These are phyloP conservation scores for Carlito syrichta DNA, from an alignment of 2,113 vertebrate genomes.

Conservation along the genomic window DNA sequence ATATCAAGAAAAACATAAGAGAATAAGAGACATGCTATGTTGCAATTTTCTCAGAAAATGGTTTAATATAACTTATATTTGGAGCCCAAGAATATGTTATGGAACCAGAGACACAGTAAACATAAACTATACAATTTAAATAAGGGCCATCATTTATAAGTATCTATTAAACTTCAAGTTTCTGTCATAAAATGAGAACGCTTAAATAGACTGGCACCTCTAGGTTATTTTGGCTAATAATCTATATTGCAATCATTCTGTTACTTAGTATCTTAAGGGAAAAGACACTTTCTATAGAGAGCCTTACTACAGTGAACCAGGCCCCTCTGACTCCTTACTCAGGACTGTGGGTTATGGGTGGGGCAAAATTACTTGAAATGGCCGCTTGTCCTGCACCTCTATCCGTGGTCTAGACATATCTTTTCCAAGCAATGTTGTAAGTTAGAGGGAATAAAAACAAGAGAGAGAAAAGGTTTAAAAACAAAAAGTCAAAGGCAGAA, in stretches of 20 bases:
- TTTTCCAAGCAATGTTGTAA: neutral
- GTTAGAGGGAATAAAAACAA: neutral
- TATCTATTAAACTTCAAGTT: neutral
- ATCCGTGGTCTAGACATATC: neutral
- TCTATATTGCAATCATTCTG: neutral
- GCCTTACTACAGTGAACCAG: accelerated
- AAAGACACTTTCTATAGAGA: accelerated
- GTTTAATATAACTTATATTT: neutral
- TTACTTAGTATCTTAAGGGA: neutral
- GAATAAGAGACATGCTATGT: neutral
- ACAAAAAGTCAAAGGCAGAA: no score
- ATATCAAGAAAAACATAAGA: neutral
- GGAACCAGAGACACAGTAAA: neutral
- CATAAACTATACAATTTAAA: neutral
- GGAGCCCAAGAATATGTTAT: neutral
- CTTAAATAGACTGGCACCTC: neutral
- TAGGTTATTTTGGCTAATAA: neutral
- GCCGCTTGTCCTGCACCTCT: accelerated
- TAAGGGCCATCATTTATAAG: neutral
- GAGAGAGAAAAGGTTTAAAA: no score
- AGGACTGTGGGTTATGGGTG: accelerated
- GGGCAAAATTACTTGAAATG: accelerated
- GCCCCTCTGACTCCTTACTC: accelerated
- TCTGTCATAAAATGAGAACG: neutral
- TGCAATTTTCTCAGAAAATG: neutral